Base-by-base conservation (phyloP, 2,888 invertebrate species). In the Vesta saturnalis region DNA sequence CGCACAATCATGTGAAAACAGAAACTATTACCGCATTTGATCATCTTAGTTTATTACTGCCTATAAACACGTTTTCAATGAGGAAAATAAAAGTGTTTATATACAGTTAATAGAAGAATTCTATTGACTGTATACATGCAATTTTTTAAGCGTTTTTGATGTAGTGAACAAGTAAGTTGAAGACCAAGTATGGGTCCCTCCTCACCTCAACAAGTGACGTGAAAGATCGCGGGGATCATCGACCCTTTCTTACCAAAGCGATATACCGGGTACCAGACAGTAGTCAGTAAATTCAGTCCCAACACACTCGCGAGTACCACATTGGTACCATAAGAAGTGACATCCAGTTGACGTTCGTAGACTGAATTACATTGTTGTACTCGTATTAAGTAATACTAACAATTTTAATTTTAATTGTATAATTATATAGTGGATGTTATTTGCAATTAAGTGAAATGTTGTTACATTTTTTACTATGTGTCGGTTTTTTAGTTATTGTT, bases 221-320 rank as follows among this genome's bases (percentile, higher is more conserved):
- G 70, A 76, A 75, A 76, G 75, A 75, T 75, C 66, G 70, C 54
- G 67, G 69, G 67, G 76, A 76, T 72, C 76, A 74, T 75, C 76
- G 76, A 76, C 76, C 76, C 76, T 72, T 67, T 73, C 73, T 74
- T 71, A 56, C 72, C 72, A 57, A 74, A 74, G 71, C 72, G 69
- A 62, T 73, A 72, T 72, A 74, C 73, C 71, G 58, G 73, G 72
- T 69, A 63, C 61, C 59, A 60, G 54, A 67, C 60, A 47, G 62
- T 67, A 47, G 65, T 64, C 67, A 23, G 67, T 65, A 56, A 70
- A 70, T 70, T 70, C 64, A 67, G 64, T 67, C 21, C 67, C 61
- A 64, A 12, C 18, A 63, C 67, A 49, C 64, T 67, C 64, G 59
- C 61, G 61, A 70, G 67, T 70, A 23, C 23, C 4, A 60, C 49